Percentiles rank a stretch among this genome's conserved stretches.
Conservation (phyloP, 2,113 vertebrate genomes). For the Hassar affinis region DNA sequence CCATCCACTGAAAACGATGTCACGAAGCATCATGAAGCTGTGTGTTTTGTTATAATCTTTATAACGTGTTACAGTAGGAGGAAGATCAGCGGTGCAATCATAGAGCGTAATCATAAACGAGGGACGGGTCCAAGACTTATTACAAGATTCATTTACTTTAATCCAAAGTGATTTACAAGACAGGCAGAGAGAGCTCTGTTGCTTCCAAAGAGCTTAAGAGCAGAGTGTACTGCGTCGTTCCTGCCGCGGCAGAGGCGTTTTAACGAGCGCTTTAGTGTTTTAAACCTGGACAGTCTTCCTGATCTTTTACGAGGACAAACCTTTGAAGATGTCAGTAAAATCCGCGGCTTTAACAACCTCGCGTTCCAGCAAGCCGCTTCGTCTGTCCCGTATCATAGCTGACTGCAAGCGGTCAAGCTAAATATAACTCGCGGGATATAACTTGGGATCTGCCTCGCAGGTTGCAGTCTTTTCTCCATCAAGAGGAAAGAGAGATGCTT, state of each 20-base stretch:
- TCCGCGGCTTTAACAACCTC: neutral
- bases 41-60: neutral
- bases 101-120: too few relatives aligned
- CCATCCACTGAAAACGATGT: neutral
- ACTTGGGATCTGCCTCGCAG: neutral
- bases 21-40: neutral
- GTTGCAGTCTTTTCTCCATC: neutral
- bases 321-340: neutral
- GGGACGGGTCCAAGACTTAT: too few relatives aligned
- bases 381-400: neutral
- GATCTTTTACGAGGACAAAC: neutral
- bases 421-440: neutral
- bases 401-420: neutral
- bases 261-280: neutral
- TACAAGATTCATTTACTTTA: conserved; percentile 1
- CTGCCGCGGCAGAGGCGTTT: neutral
- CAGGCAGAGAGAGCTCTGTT: neutral
- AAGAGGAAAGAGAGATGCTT: neutral
- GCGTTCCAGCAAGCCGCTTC: neutral
- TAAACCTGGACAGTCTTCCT: neutral
- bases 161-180: neutral
- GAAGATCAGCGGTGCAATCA: neutral
- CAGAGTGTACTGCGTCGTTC: neutral
- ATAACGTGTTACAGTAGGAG: neutral
- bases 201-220: neutral